Evolutionary conservation across 2,113 vertebrate genomes (phyloP), one percentile per base, ranked within the genome.

Genomic region (Ornithorhynchus anatinus): DNA sequence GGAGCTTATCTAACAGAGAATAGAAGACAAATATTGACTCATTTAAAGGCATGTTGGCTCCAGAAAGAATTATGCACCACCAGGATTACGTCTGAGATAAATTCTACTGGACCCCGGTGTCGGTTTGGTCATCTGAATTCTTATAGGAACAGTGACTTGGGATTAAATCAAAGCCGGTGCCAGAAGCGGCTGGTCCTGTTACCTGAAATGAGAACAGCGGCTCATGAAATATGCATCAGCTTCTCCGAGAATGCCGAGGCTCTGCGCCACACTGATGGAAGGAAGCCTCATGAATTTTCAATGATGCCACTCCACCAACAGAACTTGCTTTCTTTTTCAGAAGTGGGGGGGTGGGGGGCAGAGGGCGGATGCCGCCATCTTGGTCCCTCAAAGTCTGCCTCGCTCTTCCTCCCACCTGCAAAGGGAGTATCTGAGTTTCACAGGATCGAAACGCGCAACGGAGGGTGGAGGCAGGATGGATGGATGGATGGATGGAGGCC

Each of bases 251-350:
- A 81, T 58, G 81, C 54, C 86, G 86, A 89, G 45, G 60, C 77
- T 82, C 80, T 85, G 89, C 81, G 89, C 77, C 86, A 81, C 88
- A 91, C 86, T 86, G 92, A 93, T 81, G 81, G 78, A 91, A 82
- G 17, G 69, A 91, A 82, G 17, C 71, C 59, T 92, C 91, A 93
- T 93, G 91, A 93, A 93, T 93, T 92, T 94, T 93, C 89, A 91
- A 82, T 89, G 84, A 69, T 69, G 75, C 14, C 82, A 75, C 86
- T 89, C 79, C 75, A 86, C 77, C 78, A 83, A 73, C 82, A 92
- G n/a, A n/a, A n/a, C 86, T 84, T 84, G 59, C 69, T 61, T 61
- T 84, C 68, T 81, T 65, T 56, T 36, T 20, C 20, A 69, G 32
- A 64, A 59, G 74, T 33, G 75, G 67, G 39, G 77, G 48, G 67